Evolutionary conservation across 2,888 invertebrate species (phyloP), one percentile per base, ranked within the genome.

Genomic region (Anthophora plumipes): DNA sequence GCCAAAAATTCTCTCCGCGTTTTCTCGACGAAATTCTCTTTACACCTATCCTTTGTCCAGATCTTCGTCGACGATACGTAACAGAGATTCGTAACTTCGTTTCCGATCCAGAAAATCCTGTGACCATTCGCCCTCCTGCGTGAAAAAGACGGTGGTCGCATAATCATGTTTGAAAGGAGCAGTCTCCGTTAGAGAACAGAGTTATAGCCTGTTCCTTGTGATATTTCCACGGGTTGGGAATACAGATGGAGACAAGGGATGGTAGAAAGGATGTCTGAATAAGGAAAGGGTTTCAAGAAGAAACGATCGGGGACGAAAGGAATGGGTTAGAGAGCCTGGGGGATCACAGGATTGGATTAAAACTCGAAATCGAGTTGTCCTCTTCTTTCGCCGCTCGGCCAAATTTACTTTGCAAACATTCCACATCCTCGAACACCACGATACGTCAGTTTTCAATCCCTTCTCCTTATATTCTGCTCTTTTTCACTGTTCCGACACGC

Each of bases 361-460:
- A 91, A 91, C 91, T 91, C 90, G 87, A 89, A 91, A 91, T 91
- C 89, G 89, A 91, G 89, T 91, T 91, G 85, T 85, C 78, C 80
- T 86, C 79, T 80, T 83, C 78, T 83, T 78, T 69, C 77, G 81
- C 61, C 69, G n/a, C 69, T 76, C 85, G 82, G 82, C 83, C 85
- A 90, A 91, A 92, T 91, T 92, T 91, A 92, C 91, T 92, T 90
- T 90, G 70, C 87, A 77, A 92, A 92, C 91, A 91, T 90, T 89
- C 86, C 89, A 90, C 88, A 89, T 90, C 74, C 76, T 46, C 52
- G 25, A 20, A 22, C 55, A 17, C 12, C 55, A 39, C 55, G 75
- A 69, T 78, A 64, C 46, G 11, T 43, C 31, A n/a, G 14, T 48
- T 12, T 39, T 37, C 67, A 2, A 59, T 59, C 11, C n/a, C 46